Evolutionary conservation across 2,888 invertebrate genomes (phyloP), one percentile per base, ranked within the genome.

Genomic region (Argynnis bischoffii): DNA sequence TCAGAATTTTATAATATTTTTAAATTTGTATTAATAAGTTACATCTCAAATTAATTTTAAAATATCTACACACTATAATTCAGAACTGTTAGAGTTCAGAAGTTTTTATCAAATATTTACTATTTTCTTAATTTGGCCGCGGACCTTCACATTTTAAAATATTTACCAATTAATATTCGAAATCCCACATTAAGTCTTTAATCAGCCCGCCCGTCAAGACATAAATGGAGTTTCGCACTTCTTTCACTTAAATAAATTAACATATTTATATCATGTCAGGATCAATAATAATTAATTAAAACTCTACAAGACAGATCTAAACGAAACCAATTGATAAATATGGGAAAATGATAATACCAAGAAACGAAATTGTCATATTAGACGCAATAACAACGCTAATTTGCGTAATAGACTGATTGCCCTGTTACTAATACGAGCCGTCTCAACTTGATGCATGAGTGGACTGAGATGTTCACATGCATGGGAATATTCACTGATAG

Each of bases 401-500:
- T 69, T 71, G 71, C 64, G 64, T 71, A 71, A 71, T 71, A 64
- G 71, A 69, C 60, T 71, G 68, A 71, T 69, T 64, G 71, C 41
- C 70, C 55, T 66, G 66, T 71, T 66, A 68, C 56, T 51, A 63
- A 69, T 66, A 63, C 57, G 65, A 65, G 51, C 53, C 46, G 65
- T 65, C 65, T 57, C 57, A 51, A 64, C 64, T 64, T 66, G 60
- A 66, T 55, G 47, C 60, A 66, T 47, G 57, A 65, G 65, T 68
- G 64, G 59, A 48, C 65, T 64, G 65, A 63, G 69, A 69, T 63
- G 71, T 69, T 71, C 66, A 66, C 68, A 70, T 67, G 59, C 69
- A 53, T 51, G 60, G 60, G 65, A 69, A 54, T 60, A 61, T 54
- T 66, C 63, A 64, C 56, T 66, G 69, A 64, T 68, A 65, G 69